Evolutionary conservation across 2,888 invertebrate species (phyloP).

Genomic region (Ommatoiulus sabulosus): DNA sequence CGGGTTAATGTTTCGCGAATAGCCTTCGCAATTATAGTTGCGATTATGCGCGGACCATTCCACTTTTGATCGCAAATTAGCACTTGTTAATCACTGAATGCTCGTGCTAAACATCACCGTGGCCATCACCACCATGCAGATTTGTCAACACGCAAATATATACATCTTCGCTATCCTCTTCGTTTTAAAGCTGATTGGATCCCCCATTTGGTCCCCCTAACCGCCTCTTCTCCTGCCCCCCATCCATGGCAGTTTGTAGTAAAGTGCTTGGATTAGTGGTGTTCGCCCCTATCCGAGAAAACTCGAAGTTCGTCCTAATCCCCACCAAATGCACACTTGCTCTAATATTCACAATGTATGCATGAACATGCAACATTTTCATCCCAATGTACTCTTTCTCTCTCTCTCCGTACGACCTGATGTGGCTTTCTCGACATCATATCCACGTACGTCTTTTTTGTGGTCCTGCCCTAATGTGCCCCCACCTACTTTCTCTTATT

Average conservation of each 20-base stretch:
- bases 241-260: slow-evolving; percentile 15
- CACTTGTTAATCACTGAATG: not conserved
- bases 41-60: too few relatives aligned
- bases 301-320: slow-evolving; percentile 49
- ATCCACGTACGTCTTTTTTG: not conserved
- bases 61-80: slow-evolving; percentile 20
- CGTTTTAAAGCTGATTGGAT: slow-evolving; percentile 38
- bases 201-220: not conserved
- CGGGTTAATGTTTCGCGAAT: not conserved
- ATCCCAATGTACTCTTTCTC: slow-evolving; percentile 31
- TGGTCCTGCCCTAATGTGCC: slow-evolving; percentile 40
- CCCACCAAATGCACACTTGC: slow-evolving; percentile 53
- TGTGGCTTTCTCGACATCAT: slow-evolving; percentile 41
- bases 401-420: slow-evolving; percentile 36
- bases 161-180: not conserved
- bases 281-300: slow-evolving; percentile 53
- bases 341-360: slow-evolving; percentile 50
- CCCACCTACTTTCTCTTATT: not conserved
- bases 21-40: too few relatives aligned
- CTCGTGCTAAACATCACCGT: not conserved
- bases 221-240: not conserved
- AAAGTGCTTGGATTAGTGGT: slow-evolving; percentile 54
- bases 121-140: not conserved
- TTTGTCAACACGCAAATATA: slow-evolving; percentile 10
- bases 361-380: slow-evolving; percentile 53